These are phyloP conservation scores for Arrhamphus sclerolepis DNA, from an alignment of 2,797 vertebrate species.

Conservation along the genomic window DNA sequence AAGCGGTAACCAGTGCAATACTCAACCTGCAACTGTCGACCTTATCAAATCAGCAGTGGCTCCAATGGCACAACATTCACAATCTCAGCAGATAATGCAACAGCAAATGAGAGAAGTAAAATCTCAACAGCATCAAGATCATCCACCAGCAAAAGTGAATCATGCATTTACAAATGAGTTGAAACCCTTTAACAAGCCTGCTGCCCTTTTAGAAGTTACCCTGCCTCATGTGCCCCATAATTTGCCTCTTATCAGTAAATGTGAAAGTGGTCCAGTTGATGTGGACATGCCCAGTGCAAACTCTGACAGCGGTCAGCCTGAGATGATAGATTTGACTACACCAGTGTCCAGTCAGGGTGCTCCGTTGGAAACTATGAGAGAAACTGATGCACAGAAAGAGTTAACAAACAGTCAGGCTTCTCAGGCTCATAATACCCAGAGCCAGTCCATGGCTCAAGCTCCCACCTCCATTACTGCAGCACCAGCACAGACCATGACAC, in stretches of 20 bases:
- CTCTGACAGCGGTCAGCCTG: conserved; percentile 80
- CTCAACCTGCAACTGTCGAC: conserved; percentile 43
- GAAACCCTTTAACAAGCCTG: conserved; percentile 61
- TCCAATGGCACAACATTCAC: conserved; percentile 51
- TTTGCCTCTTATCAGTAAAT: conserved; percentile 65
- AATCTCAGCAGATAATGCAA: conserved; percentile 53
- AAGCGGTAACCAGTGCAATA: conserved; percentile 29
- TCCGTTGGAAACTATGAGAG: conserved; percentile 69
- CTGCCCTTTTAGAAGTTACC: conserved; percentile 34
- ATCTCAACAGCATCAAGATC: conserved; percentile 55
- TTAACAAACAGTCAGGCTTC: conserved; percentile 41
- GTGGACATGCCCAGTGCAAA: conserved; percentile 90
- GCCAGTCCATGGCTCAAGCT: conserved; percentile 53
- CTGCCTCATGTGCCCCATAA: conserved; percentile 51
- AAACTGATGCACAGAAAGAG: conserved; percentile 59
- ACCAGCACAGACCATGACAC: conserved; percentile 51
- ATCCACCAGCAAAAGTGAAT: conserved; percentile 46
- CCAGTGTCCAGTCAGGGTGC: conserved; percentile 76
- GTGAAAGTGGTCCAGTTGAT: conserved; percentile 76
- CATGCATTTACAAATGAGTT: conserved; percentile 61
- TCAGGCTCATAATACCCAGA: conserved; percentile 44
- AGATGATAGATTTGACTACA: conserved; percentile 87
- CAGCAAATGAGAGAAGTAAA: conserved; percentile 50
- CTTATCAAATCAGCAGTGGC: conserved; percentile 46
- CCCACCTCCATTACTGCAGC: conserved; percentile 49